A percentile compares a stretch with the other conserved stretches of the same genome.
These are phyloP conservation scores for Caradrina kadenii DNA, from an alignment of 2,888 invertebrate species.

Conservation along the genomic window DNA sequence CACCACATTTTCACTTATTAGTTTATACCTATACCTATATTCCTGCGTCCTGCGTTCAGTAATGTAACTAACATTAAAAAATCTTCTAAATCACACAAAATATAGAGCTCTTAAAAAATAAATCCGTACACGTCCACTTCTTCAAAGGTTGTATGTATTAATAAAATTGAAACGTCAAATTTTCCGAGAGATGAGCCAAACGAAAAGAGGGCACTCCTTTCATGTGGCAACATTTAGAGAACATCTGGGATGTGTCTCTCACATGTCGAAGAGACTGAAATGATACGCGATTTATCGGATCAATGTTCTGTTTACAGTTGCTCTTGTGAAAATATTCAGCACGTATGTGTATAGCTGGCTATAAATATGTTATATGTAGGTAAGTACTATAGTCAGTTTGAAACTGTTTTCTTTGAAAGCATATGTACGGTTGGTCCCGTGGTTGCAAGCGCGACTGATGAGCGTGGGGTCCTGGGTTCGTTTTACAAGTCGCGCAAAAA, in stretches of 20 bases:
- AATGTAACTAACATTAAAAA: not conserved
- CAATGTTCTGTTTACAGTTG: slow-evolving; percentile 74
- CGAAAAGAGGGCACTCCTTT: slow-evolving; percentile 72
- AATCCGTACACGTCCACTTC: slow-evolving; percentile 36
- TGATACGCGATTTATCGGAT: slow-evolving; percentile 79
- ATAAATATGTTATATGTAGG: slow-evolving; percentile 58
- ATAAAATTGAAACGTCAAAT: slow-evolving; percentile 65
- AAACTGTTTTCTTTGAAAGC: too few species aligned
- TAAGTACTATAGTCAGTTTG: slow-evolving; percentile 14
- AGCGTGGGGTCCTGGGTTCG: too few species aligned
- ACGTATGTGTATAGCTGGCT: slow-evolving; percentile 36
- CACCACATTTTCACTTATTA: not conserved
- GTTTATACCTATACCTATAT: too few species aligned
- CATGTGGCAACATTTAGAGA: slow-evolving; percentile 78
- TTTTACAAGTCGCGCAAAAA: too few species aligned
- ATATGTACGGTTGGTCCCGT: too few species aligned
- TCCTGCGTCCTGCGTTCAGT: not conserved
- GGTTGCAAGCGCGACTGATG: too few species aligned
- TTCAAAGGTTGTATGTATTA: slow-evolving; percentile 60
- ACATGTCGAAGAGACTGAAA: slow-evolving; percentile 78
- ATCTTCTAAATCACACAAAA: slow-evolving; percentile 4
- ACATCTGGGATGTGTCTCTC: slow-evolving; percentile 82
- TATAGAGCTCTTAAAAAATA: slow-evolving; percentile 24
- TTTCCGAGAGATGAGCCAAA: slow-evolving; percentile 70
- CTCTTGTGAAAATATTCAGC: slow-evolving; percentile 66